Evolutionary conservation across 2,797 vertebrate species (phyloP).

Genomic region (Capromys pilorides): DNA sequence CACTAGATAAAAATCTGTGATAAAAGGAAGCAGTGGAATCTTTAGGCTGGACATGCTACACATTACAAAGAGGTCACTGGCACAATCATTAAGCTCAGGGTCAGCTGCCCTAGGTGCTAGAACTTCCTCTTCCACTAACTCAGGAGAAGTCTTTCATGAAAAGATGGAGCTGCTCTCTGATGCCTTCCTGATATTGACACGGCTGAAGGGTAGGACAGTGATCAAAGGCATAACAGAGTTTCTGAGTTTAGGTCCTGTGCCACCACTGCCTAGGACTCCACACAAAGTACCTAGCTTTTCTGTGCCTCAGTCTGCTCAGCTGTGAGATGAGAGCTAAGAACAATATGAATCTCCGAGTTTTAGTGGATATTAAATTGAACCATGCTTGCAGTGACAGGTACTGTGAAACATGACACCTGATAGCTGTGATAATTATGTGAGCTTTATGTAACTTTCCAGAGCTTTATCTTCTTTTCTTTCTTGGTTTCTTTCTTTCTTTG

Average conservation of each 20-base stretch:
- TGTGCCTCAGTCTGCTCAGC: background rate
- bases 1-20: background rate
- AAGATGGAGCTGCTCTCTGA: background rate
- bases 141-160: background rate
- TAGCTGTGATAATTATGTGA: background rate
- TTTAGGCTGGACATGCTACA: background rate
- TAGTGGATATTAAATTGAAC: constrained; percentile 4
- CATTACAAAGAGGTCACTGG: background rate
- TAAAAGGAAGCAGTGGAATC: background rate
- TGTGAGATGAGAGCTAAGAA: constrained; percentile 1
- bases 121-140: background rate
- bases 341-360: background rate
- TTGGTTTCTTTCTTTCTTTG: too few species aligned
- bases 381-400: background rate
- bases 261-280: background rate
- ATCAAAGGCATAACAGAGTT: background rate
- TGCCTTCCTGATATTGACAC: background rate
- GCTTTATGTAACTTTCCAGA: background rate
- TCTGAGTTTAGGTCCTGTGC: background rate
- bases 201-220: background rate
- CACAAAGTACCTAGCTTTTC: background rate
- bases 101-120: background rate
- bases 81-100: background rate
- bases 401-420: background rate
- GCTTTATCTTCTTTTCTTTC: background rate